Evolutionary conservation across 2,888 invertebrate genomes (phyloP), one percentile per base, ranked within the genome.

Genomic region (Brenthis ino): DNA sequence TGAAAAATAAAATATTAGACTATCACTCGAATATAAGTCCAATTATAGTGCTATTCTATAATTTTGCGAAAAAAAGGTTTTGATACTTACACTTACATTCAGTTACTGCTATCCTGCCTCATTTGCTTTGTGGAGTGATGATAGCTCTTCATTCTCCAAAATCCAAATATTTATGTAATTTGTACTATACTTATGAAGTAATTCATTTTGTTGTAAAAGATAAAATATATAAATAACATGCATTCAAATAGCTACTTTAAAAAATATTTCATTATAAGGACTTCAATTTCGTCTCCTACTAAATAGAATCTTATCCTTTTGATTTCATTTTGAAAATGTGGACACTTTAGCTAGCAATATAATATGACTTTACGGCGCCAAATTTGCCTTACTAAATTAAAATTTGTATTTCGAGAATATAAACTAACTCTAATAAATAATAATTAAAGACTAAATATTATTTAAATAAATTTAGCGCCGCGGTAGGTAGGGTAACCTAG

Each of bases 11-110:
- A 14, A 48, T 51, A 51, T 81, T 82, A 85, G 80, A 82, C 79
- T 85, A 83, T 82, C 81, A 81, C 76, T 85, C 79, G 82, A 84
- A 84, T 82, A 85, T 90, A 86, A 90, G 88, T 89, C 86, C 65
- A 70, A 71, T 43, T 66, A 43, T 50, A 43, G 67, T 65, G 63
- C 13, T 64, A 33, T 57, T 55, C 37, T 69, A 69, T 56, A 56
- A 58, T 66, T 70, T 67, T 64, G 60, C 48, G 16, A 70, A 64
- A 68, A 70, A 64, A 54, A 14, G 64, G 28, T 60, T 70, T 43
- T 56, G 70, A 68, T 63, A 68, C 55, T 71, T 65, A 75, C 75
- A 76, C 75, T 73, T 76, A 74, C 76, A 68, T 70, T 66, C 68
- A 70, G 69, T 68, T 64, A 72, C 73, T 68, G 65, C 73, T 71